These are phyloP conservation scores for Tuta absoluta DNA, from an alignment of 2,888 invertebrate genomes.

Conservation along the genomic window DNA sequence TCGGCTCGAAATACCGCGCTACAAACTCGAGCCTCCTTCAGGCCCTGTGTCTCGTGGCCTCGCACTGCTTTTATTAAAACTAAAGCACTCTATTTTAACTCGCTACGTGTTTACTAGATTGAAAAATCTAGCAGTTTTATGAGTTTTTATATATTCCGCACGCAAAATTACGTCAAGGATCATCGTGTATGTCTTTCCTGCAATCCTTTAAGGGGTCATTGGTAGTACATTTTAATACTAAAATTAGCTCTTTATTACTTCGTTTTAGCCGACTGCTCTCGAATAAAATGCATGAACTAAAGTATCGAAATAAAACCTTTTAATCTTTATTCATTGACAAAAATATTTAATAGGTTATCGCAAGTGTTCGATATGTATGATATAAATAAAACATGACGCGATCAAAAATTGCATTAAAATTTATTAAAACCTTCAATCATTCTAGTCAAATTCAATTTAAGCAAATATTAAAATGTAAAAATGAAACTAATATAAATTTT, in stretches of 20 bases:
- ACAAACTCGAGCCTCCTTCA: slow-evolving; percentile 63
- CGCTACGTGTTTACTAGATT: slow-evolving; percentile 35
- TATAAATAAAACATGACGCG: not conserved
- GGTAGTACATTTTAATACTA: too few relatives aligned
- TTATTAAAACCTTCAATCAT: not conserved
- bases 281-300: too few relatives aligned
- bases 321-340: too few relatives aligned
- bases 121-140: slow-evolving; percentile 39
- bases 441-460: not conserved
- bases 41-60: slow-evolving; percentile 69
- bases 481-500: not conserved
- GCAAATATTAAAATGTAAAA: not conserved
- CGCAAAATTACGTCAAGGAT: too few relatives aligned
- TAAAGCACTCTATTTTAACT: slow-evolving; percentile 69
- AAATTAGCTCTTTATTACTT: too few relatives aligned
- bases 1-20: too few relatives aligned
- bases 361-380: too few relatives aligned
- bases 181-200: too few relatives aligned
- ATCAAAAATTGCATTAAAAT: not conserved
- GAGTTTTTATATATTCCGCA: not conserved
- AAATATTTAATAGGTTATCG: too few relatives aligned
- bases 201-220: too few relatives aligned
- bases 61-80: slow-evolving; percentile 63
- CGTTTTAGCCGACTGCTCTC: too few relatives aligned
- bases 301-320: too few relatives aligned